Percentiles rank a stretch among this genome's conserved stretches.
These are phyloP conservation scores for Synanthedon myopaeformis DNA, from an alignment of 2,888 invertebrate species.

Conservation along the genomic window DNA sequence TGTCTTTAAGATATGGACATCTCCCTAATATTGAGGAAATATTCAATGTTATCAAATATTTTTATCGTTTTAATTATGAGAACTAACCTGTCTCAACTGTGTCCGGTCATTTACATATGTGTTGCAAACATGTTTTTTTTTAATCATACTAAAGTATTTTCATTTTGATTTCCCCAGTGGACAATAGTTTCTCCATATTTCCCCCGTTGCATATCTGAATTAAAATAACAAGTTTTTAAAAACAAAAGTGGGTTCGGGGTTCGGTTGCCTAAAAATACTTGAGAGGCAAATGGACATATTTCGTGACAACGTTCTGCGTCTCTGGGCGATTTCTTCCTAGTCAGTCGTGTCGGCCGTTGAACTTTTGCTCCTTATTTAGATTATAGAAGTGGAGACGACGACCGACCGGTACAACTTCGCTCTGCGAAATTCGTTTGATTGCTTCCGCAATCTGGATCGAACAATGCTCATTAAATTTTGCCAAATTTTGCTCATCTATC, in stretches of 20 bases:
- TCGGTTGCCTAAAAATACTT: too few species aligned
- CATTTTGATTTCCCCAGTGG: too few species aligned
- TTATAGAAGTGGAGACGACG: constrained; percentile 62
- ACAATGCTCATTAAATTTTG: not conserved
- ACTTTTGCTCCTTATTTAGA: constrained; percentile 70
- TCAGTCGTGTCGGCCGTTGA: constrained; percentile 53
- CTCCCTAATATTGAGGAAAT: too few species aligned
- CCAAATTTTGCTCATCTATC: not conserved
- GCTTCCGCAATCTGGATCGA: constrained; percentile 49
- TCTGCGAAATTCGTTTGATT: constrained; percentile 52
- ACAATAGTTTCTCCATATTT: too few species aligned
- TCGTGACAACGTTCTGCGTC: constrained; percentile 16
- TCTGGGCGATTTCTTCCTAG: constrained; percentile 44
- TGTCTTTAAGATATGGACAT: too few species aligned
- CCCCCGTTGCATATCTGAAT: too few species aligned
- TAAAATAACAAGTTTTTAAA: too few species aligned
- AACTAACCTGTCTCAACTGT: too few species aligned
- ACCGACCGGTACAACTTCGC: constrained; percentile 43
- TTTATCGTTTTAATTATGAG: too few species aligned
- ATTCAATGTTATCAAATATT: not conserved
- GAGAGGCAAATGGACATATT: not conserved
- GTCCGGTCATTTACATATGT: not conserved
- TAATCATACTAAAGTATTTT: too few species aligned
- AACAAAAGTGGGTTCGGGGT: too few species aligned
- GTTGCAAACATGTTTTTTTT: not conserved